Base-by-base conservation (phyloP, 1,140 invertebrate genomes). In the Antheraea pernyi region DNA sequence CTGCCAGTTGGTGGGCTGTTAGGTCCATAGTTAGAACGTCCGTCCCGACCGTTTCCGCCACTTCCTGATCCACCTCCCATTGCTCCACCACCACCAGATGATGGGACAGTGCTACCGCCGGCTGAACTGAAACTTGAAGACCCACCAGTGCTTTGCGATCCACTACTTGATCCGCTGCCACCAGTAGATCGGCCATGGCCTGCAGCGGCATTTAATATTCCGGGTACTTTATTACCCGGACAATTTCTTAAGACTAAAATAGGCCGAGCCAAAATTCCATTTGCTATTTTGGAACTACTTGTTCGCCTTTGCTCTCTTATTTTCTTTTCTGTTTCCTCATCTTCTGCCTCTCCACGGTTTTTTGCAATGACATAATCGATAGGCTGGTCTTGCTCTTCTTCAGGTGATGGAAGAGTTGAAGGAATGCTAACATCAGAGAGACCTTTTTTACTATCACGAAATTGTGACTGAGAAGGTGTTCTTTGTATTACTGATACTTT, bases 301-400 rank as follows among this genome's bases (percentile, higher is more conserved):
- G 93, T 93, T 70, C 94, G 82, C 72, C 94, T 90, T 79, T 94
- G 93, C 88, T 93, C 94, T 84, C 88, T 93, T 80, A 84, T 92
- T 89, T 92, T 94, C 84, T 89, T 94, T 90, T 88, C 93, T 74
- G 92, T 95, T 91, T 91, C 95, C 90, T 85, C 93, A 67, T 96
- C 95, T 81, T 95, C 94, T 13, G 91, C 88, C 73, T 95, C 94
- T 19, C 95, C 94, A 72, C 95, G 93, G 68, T 95, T 95, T 86
- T 96, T 97, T 18, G 96, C 96, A 68, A 98, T 96, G 76, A 96
- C 96, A 86, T 98, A 98, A 82, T 98, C 96, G 65, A 98, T 97
- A 0, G 97, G 97, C 75, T 97, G 96, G 61, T 97, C 97, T 91
- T 97, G 95, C 88, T 95, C 94, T 0, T 95, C 94, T 87, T 91